phyloP scores from a whole-genome alignment of 2,797 vertebrate species.

The Chiroxiphia lanceolata region DNA sequence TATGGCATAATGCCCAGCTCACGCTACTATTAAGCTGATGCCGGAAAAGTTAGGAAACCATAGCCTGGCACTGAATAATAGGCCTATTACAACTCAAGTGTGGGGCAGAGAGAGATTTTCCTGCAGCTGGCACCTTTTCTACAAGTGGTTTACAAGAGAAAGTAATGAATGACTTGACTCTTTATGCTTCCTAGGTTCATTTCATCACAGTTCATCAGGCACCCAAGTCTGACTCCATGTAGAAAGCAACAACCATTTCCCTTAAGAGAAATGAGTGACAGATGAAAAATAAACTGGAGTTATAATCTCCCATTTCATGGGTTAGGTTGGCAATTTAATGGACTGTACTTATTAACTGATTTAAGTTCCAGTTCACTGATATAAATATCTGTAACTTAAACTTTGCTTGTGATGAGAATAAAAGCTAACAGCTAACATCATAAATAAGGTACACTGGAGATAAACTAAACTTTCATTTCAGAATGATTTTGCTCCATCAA shows the following conservation, averaged over 20 bases:
- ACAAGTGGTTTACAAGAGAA: constrained; percentile 29
- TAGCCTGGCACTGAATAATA: constrained; percentile 58
- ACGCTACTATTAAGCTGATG: constrained; percentile 57
- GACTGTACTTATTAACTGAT: background rate
- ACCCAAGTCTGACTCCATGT: constrained; percentile 9
- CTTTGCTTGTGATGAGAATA: background rate
- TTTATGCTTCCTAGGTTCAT: constrained; percentile 46
- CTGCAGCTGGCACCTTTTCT: constrained; percentile 66
- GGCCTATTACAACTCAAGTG: constrained; percentile 63
- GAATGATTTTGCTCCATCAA: constrained; percentile 3
- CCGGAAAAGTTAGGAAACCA: constrained; percentile 68
- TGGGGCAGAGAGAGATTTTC: constrained; percentile 61
- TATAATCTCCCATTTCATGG: background rate
- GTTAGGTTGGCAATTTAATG: background rate
- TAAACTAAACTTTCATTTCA: constrained; percentile 4
- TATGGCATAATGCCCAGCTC: constrained; percentile 51
- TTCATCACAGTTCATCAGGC: constrained; percentile 42
- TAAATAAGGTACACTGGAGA: background rate
- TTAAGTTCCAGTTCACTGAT: background rate
- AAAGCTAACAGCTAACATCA: background rate
- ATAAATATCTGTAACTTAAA: constrained; percentile 5
- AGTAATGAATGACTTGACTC: constrained; percentile 63
- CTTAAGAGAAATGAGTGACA: constrained; percentile 28
- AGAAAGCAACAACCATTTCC: constrained; percentile 25
- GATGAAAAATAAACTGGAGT: constrained; percentile 20